Evolutionary conservation across 2,797 vertebrate species (phyloP), one percentile per base, ranked within the genome.

Genomic region (Pipistrellus pipistrellus): DNA sequence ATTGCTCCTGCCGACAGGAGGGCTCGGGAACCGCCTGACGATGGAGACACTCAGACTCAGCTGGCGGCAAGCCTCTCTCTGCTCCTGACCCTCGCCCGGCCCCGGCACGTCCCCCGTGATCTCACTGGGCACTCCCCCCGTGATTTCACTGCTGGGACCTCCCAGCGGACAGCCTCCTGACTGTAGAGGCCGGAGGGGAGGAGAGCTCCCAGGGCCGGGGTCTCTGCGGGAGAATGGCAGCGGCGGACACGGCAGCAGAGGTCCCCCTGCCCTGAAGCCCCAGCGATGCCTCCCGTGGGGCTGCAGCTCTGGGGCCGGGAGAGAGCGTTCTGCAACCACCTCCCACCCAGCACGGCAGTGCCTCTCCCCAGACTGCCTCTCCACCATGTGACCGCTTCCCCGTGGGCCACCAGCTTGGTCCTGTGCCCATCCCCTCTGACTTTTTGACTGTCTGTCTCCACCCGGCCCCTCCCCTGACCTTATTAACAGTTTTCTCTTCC

Each of bases 31-130:
- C 23, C 1, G 57, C 57, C 57, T 27, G 25, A 27, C 2, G 57
- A 59, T 13, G 57, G 57, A 27, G 57, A 27, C 57, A 2, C 32
- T 38, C 27, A 12, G 5, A 15, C 44, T 66, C 44, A 41, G 53
- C 51, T n/a, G 2, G 25, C 3, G 21, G 20, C 7, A 84, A 21
- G 27, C 18, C 5, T 51, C 10, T 14, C 38, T 41, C 38, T 41
- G 4, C n/a, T 13, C 25, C 18, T 38, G 11, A 18, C n/a, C 48
- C 35, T 20, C n/a, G 3, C 13, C 13, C 32, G 0, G 7, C 2
- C 2, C 18, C 0, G 35, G 25, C 17, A 41, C 8, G 4, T 23
- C 9, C 30, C 35, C 8, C 0, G 10, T 25, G 5, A 25, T n/a
- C 68, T 83, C 55, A 14, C 20, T 9, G 11, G 35, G 25, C 17